Percentiles rank a stretch among this genome's conserved stretches.
Evolutionary conservation across 2,888 invertebrate genomes (phyloP).

Genomic region (Heliconius cydno): DNA sequence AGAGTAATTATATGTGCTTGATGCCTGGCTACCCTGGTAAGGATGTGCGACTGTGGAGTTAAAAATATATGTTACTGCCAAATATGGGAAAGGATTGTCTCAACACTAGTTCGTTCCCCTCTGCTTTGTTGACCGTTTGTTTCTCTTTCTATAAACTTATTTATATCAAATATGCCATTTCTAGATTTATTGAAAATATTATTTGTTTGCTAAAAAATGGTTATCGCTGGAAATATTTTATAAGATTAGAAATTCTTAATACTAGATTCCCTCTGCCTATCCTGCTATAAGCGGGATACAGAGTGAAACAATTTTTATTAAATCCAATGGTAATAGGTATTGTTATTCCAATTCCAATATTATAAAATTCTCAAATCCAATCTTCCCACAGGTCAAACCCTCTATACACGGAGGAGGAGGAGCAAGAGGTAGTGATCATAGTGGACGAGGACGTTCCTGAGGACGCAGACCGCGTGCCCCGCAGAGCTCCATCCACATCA

Average conservation of each 20-base stretch:
- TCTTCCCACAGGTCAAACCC: constrained; percentile 69
- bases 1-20: background rate
- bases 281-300: background rate
- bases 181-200: too few relatives aligned
- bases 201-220: too few relatives aligned
- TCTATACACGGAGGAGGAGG: constrained; percentile 76
- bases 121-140: too few relatives aligned
- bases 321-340: background rate
- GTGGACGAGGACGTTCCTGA: constrained; percentile 72
- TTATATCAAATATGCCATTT: too few relatives aligned
- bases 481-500: constrained; percentile 75
- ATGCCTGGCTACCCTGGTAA: too few relatives aligned
- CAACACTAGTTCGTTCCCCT: too few relatives aligned
- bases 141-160: too few relatives aligned
- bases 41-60: too few relatives aligned
- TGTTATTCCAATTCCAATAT: background rate
- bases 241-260: background rate
- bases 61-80: too few relatives aligned
- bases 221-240: too few relatives aligned
- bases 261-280: background rate
- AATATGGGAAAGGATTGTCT: too few relatives aligned
- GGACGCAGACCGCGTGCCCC: constrained; percentile 62
- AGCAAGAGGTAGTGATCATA: constrained; percentile 79
- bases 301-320: background rate
- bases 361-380: too few relatives aligned